Evolutionary conservation across 2,113 vertebrate genomes (phyloP), one percentile per base, ranked within the genome.

Genomic region (Trematocara variabile): DNA sequence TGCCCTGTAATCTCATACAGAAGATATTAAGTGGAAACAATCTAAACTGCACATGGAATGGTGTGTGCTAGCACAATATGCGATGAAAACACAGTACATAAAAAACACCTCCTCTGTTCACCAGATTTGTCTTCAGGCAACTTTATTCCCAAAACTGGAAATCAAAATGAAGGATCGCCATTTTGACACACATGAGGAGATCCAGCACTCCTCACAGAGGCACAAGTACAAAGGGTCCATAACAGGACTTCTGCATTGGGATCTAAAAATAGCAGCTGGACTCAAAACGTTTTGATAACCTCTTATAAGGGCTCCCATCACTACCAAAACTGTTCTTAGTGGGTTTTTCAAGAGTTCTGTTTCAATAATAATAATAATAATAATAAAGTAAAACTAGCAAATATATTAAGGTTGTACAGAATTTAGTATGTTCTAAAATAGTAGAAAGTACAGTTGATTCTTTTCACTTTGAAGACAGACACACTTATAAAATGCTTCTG

Each of bases 381-480:
- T 12, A 53, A 55, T 28, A 8, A 28, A 73, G 68, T 48, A 33
- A 75, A 50, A 75, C 9, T 5, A 30, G 5, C 44, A 75, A 30
- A 48, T 75, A 48, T 73, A 18, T 46, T 46, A 73, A 48, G 8
- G 5, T 46, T 73, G 13, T 48, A 60, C 56, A 34, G 56, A 60
- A 34, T 60, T 7, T 37, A 22, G 6, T 83, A 58, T 63, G 55
- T 20, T 87, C 82, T 84, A 84, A 90, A 93, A 77, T 54, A 92
- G 78, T 58, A 84, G 50, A 83, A 81, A 82, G 28, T 65, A 14
- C 54, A 84, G 39, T 54, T 33, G 63, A 60, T 48, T 70, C 3
- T 56, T 54, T 75, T 50, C 41, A 48, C 25, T 22, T 12, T 18
- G n/a, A 48, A 18, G 8, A 77, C 54, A 22, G 82, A 88, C 52